Conservation (phyloP, 2,797 vertebrate species). For the Sarcophilus harrisii region DNA sequence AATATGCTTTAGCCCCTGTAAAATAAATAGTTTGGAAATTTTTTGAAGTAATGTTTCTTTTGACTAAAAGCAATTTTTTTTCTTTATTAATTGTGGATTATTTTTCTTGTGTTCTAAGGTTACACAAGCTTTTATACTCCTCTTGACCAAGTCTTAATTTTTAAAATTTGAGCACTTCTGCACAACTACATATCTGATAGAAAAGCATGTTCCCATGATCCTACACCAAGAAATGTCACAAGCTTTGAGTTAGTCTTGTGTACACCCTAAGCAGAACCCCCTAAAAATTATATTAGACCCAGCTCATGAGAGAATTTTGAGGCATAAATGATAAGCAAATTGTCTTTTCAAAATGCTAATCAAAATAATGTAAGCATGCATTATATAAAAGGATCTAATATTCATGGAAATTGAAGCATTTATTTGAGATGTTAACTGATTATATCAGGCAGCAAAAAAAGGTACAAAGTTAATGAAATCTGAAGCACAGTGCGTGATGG, state of each 20-base stretch:
- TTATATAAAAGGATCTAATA: constrained; percentile 1
- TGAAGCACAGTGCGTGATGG: not conserved
- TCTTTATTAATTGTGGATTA: not conserved
- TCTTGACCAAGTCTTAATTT: not conserved
- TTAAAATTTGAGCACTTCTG: not conserved
- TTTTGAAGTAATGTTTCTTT: not conserved
- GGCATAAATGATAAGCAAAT: not conserved
- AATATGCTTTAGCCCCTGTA: not conserved
- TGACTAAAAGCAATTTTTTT: not conserved
- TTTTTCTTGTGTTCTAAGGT: not conserved
- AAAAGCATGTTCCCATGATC: not conserved
- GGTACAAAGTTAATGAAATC: not conserved
- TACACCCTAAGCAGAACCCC: not conserved
- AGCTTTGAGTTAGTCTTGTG: not conserved
- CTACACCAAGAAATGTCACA: not conserved
- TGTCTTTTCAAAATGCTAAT: constrained; percentile 30
- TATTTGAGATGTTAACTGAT: constrained; percentile 9
- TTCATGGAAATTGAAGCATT: constrained; percentile 3
- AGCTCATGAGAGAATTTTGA: not conserved
- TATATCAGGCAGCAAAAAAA: not conserved
- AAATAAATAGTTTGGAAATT: not conserved
- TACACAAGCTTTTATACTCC: not conserved
- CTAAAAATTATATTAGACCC: not conserved
- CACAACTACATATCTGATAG: not conserved
- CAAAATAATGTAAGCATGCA: constrained; percentile 14